Base-by-base conservation (phyloP, 2,797 vertebrate genomes). In the Steatocranus sp. region DNA sequence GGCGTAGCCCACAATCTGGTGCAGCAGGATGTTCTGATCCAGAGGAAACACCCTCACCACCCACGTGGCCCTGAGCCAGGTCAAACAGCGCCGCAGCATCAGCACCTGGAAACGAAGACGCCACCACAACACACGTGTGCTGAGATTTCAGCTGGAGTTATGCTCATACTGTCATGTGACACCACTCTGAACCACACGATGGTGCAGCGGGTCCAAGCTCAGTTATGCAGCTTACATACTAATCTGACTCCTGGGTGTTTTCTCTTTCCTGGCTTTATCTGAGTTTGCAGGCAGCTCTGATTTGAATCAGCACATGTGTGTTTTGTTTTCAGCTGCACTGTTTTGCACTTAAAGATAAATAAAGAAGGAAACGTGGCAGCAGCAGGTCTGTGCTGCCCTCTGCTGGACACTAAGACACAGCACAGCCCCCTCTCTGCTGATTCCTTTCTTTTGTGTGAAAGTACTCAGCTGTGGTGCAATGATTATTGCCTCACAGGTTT, bases 21-120 rank as follows among this genome's bases (percentile, higher is more conserved):
- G 97, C 38, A 98, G 94, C 17, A 96, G 68, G 25, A 98, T 93
- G 83, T 96, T 97, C 89, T 96, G 97, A 91, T 98, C 97, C 90
- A 98, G 92, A 1, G 97, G 98, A 3, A 98, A 58, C 4, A 97
- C 86, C 86, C 93, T 86, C 5, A 97, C 95, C 6, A 97, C 12
- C 92, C 97, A 97, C 0, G 97, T 97, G 1, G 96, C 91, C 25
- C 97, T 87, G 2, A 98, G 94, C 97, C 97, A 97, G 0, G 97
- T 97, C 7, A 98, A 86, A 76, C 96, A 98, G 30, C 96, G 95
- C 1, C 97, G 96, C 66, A 98, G 90, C 98, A 98, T 98, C 91
- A 97, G 93, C 51, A 97, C 96, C 98, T 98, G 80, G 17, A 78
- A 43, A 73, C 11, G 0, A 73, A 48, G 41, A 73, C 1, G 43